These are phyloP conservation scores for Martes martes DNA, from an alignment of 2,113 vertebrate species.

Conservation along the genomic window DNA sequence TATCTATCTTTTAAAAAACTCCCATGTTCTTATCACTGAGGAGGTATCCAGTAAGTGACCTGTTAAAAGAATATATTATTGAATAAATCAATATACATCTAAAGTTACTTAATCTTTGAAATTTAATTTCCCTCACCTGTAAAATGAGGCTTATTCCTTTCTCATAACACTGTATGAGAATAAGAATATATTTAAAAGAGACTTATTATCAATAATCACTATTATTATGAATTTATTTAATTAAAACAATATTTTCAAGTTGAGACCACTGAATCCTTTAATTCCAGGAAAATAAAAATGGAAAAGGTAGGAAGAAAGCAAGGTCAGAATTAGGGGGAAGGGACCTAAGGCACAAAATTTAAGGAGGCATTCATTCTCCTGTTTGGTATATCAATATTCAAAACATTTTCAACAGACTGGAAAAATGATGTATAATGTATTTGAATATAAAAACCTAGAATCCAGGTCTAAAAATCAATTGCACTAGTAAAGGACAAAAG, in stretches of 20 bases:
- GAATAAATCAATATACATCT: background rate
- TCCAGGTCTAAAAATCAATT: background rate
- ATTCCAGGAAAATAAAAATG: background rate
- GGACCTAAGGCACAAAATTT: background rate
- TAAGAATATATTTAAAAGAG: background rate
- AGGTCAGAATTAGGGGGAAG: background rate
- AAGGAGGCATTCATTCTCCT: background rate
- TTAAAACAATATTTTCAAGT: background rate
- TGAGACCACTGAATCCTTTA: background rate
- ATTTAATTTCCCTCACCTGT: background rate
- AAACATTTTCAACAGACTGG: background rate
- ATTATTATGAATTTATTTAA: background rate
- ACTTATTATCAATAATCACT: background rate
- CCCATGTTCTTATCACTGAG: background rate
- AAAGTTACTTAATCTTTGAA: background rate
- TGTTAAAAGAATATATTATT: background rate
- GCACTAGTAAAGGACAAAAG: background rate
- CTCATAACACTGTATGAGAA: background rate
- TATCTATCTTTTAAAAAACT: background rate
- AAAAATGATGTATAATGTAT: background rate
- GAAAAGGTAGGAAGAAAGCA: background rate
- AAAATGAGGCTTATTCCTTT: background rate
- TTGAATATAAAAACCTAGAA: constrained; percentile 15
- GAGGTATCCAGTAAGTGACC: background rate
- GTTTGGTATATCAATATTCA: background rate